Evolutionary conservation across 37 sponge, comb jelly and placozoan species (phyloP), one percentile per base, ranked within the genome.

Genomic region (Halichondria panicea): DNA sequence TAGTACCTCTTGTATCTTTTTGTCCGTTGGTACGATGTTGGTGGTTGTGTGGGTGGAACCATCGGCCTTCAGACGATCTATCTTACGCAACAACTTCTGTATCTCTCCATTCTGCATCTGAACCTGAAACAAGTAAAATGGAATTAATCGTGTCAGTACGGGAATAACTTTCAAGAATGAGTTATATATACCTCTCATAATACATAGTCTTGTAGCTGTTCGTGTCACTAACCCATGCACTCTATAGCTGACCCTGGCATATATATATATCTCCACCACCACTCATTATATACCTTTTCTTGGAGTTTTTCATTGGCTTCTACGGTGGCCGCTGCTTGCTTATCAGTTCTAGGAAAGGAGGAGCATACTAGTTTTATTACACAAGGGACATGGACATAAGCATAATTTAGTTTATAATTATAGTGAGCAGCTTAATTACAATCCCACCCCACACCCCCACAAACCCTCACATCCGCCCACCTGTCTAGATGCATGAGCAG

Each of bases 401-500:
- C 9, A 48, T 18, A 9, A 48, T 13, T 48, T 48, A 48, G 50
- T 48, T 18, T 48, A 9, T 48, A 13, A 48, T 18, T 13, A 48
- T 48, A 13, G 50, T 48, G 13, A 9, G 13, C 50, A 48, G 50
- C 9, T 48, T 48, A 13, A 18, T 9, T 13, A 18, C 9, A 13
- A 48, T 18, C 15, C 27, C 15, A 7, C 15, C 60, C 7, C 15
- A 24, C 15, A 12, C 7, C n/a, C 24, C 60, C 60, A 24, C 60
- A 24, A 12, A 24, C 15, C 6, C 24, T 58, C 60, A 70, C 44
- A 3, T 69, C 7, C 44, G 71, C 88, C 4, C 57, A 55, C 58
- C 74, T 58, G 56, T 87, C 82, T 24, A 87, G 56, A 25, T 87
- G 88, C 39, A 0, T n/a, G 13, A 81, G 72, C 33, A 87, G 71